These are phyloP conservation scores for Myotis davidii DNA, from an alignment of 2,113 vertebrate genomes.

Conservation along the genomic window DNA sequence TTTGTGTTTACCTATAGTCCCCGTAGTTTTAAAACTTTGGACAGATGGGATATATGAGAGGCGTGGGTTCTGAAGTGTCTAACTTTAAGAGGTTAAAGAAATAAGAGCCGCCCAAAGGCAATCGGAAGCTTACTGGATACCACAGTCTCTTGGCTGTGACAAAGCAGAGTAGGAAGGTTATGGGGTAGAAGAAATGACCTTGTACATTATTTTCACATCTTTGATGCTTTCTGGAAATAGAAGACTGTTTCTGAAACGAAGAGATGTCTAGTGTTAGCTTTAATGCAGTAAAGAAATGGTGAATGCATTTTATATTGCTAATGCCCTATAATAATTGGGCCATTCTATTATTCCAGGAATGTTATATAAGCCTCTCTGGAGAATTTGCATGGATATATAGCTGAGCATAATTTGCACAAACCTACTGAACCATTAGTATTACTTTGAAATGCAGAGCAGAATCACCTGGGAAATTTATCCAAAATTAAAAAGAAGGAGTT, in stretches of 20 bases:
- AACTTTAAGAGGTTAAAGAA: neutral
- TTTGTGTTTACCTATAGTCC: neutral
- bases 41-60: neutral
- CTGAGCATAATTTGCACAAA: conserved; percentile 15
- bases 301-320: neutral
- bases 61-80: neutral
- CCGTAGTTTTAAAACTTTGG: neutral
- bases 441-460: neutral
- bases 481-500: neutral
- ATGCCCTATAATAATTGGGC: neutral
- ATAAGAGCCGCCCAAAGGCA: neutral
- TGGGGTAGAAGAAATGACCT: neutral
- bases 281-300: conserved; percentile 2
- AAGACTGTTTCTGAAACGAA: neutral
- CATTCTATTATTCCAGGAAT: conserved; percentile 21
- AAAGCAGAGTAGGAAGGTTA: neutral
- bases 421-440: neutral
- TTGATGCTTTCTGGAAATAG: neutral
- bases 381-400: neutral
- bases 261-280: neutral
- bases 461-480: neutral
- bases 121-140: neutral
- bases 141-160: neutral
- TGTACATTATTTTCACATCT: conserved; percentile 2
- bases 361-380: neutral